Conservation (phyloP, 2,113 vertebrate species). For the Leptosomus discolor region DNA sequence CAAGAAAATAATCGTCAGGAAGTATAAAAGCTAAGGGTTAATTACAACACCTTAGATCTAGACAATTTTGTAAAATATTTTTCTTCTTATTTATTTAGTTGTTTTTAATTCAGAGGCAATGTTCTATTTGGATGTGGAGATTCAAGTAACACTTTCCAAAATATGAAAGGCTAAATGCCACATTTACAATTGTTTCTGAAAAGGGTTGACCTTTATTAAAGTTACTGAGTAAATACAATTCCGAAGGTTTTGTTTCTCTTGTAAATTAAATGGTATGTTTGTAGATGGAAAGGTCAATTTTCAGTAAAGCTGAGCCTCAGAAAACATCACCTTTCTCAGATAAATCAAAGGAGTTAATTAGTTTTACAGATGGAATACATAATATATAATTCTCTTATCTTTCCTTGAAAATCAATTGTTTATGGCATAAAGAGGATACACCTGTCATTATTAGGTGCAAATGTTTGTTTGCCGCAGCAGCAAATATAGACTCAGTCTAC, state of each 20-base stretch:
- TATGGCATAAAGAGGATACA: slow-evolving; percentile 20
- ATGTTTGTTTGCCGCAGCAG: slow-evolving; percentile 35
- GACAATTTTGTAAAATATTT: not conserved
- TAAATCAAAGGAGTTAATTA: slow-evolving; percentile 76
- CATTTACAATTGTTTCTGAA: slow-evolving; percentile 80
- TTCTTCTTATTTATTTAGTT: slow-evolving; percentile 61
- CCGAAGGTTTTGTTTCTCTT: slow-evolving; percentile 72
- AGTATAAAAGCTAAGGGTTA: not conserved
- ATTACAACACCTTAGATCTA: not conserved
- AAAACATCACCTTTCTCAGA: slow-evolving; percentile 43
- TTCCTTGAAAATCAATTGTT: slow-evolving; percentile 63
- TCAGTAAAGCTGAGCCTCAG: slow-evolving; percentile 59
- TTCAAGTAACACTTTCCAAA: slow-evolving; percentile 70
- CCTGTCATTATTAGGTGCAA: slow-evolving; percentile 53
- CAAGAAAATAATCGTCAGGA: not conserved
- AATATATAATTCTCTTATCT: slow-evolving; percentile 55
- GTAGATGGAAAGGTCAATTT: slow-evolving; percentile 80
- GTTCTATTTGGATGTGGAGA: slow-evolving; percentile 48
- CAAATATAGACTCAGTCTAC: not conserved
- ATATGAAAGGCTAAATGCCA: slow-evolving; percentile 76
- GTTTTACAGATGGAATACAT: slow-evolving; percentile 65
- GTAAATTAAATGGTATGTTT: slow-evolving; percentile 80
- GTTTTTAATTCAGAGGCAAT: slow-evolving; percentile 33
- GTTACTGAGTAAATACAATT: slow-evolving; percentile 76
- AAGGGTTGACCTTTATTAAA: slow-evolving; percentile 79